Evolutionary conservation across 2,113 vertebrate species (phyloP), one percentile per base, ranked within the genome.

Genomic region (Loxodonta africana): DNA sequence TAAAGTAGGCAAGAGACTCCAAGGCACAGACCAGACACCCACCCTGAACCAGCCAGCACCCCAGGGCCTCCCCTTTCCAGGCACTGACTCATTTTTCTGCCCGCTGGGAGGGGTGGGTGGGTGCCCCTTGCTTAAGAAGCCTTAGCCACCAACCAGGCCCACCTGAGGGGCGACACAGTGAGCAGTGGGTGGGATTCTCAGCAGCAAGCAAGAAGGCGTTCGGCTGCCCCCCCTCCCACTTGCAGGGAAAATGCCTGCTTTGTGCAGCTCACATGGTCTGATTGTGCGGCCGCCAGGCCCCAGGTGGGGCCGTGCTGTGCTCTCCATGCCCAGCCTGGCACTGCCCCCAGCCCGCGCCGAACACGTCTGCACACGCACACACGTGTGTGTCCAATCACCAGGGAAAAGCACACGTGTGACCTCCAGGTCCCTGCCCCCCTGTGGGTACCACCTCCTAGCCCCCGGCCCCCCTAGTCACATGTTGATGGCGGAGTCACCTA

Each of bases 271-370:
- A 97, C 92, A 97, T 21, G 6, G 95, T 77, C 92, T 65, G 30
- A 97, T 97, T 97, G 97, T 97, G 78, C 0, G 0, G 57, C 88
- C 1, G 25, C 86, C 53, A 69, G 92, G 73, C 30, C 62, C 97
- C 96, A 96, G 96, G 96, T 97, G 93, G 96, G 96, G 92, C 96
- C 0, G 28, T 30, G 60, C 96, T 11, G 6, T 0, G 2, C 83
- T 77, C 41, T 18, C 96, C 96, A 94, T 1, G 95, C 96, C 0
- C 90, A 96, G 96, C 96, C 97, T 98, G 97, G 96, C 94, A 98
- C 97, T 73, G 88, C 91, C 93, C 69, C 76, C 62, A 12, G 23
- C 30, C 80, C 81, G 37, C 63, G 81, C 85, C 48, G 11, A 73
- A 87, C 2, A 8, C 65, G 23, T 94, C 92, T 96, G 46, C 76